A percentile compares a stretch with the other conserved stretches of the same genome.
Conservation (phyloP, 1,140 invertebrate genomes). For the Calliphora vicina region DNA sequence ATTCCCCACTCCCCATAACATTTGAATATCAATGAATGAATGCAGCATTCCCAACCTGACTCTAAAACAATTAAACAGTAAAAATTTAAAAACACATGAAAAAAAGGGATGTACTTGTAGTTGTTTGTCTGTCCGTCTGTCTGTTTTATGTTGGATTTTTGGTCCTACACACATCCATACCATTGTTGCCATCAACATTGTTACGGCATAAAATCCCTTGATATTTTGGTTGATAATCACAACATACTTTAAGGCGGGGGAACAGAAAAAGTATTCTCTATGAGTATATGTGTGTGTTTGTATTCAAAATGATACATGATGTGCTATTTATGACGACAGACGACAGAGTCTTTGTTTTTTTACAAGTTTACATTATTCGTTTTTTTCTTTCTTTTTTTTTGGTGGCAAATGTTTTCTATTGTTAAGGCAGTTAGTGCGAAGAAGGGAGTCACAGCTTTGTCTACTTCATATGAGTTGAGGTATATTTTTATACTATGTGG, state of each 20-base stretch:
- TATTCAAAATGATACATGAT: background rate
- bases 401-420: too few relatives aligned
- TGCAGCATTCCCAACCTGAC: background rate
- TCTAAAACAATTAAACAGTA: background rate
- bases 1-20: too few relatives aligned
- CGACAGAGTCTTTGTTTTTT: background rate
- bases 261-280: too few relatives aligned
- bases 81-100: background rate
- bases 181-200: background rate
- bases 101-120: background rate
- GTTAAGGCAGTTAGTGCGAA: too few relatives aligned
- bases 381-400: background rate
- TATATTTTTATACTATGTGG: too few relatives aligned
- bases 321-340: background rate
- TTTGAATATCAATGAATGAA: background rate
- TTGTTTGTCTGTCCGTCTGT: background rate
- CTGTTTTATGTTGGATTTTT: background rate
- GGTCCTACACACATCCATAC: too few relatives aligned
- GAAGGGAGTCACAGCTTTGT: too few relatives aligned
- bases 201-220: background rate
- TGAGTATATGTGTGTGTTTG: too few relatives aligned
- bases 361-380: background rate
- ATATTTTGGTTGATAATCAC: background rate
- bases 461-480: too few relatives aligned
- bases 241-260: too few relatives aligned